phyloP scores from a whole-genome alignment of 2,797 vertebrate genomes.

The Sebastes steindachneri region DNA sequence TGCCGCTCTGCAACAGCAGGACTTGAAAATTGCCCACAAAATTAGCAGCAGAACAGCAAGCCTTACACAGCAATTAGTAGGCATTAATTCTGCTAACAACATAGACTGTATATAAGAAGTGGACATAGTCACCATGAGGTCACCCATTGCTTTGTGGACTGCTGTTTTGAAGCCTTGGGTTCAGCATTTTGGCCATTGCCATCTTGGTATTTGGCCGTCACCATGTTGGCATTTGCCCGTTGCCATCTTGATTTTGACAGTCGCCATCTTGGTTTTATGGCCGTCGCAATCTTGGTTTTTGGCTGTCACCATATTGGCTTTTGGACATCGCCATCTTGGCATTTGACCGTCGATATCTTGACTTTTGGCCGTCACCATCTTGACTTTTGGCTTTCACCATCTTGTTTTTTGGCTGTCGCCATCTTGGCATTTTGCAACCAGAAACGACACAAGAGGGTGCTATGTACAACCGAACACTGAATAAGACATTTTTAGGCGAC shows the following conservation, averaged over 20 bases:
- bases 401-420: no score
- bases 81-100: no score
- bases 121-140: rapidly evolving
- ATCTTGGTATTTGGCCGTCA: no score
- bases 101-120: no score
- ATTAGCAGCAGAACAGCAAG: not conserved
- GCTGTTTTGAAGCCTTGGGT: not conserved
- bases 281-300: no score
- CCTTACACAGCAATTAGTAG: no score
- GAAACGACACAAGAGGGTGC: not conserved
- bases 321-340: not conserved
- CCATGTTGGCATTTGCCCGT: rapidly evolving
- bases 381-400: no score
- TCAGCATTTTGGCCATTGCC: rapidly evolving
- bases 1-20: not conserved
- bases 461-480: not conserved
- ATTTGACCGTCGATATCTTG: rapidly evolving
- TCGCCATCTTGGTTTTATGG: no score
- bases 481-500: not conserved
- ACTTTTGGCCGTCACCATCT: no score
- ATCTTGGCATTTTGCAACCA: not conserved
- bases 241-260: rapidly evolving
- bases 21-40: not conserved
- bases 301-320: no score
- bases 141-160: no score